Evolutionary conservation across 2,888 invertebrate species (phyloP).

Genomic region (Coelinius sp.): DNA sequence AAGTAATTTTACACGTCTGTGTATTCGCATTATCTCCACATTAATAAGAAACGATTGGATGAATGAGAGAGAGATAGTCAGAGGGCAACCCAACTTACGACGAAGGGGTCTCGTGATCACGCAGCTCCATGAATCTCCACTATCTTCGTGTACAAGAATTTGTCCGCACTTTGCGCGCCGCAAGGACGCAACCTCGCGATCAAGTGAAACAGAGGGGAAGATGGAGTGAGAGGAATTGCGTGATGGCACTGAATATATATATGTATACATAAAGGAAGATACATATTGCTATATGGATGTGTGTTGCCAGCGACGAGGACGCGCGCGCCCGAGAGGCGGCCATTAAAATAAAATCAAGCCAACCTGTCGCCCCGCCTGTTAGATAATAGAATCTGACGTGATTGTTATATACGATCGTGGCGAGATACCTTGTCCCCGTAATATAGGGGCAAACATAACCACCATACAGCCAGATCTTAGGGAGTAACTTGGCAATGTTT

Average conservation of each 20-base stretch:
- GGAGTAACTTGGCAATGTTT: background rate
- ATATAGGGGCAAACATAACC: conserved; percentile 15
- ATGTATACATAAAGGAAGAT: background rate
- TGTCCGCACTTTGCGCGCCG: conserved; percentile 35
- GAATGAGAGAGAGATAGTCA: conserved; percentile 27
- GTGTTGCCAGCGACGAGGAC: background rate
- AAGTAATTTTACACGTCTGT: conserved; percentile 35
- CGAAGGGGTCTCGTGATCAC: conserved; percentile 16
- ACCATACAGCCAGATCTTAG: conserved; percentile 11
- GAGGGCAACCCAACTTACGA: conserved; percentile 32
- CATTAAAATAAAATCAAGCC: conserved; percentile 55
- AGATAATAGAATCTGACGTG: conserved; percentile 58
- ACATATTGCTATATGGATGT: background rate
- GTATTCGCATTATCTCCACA: conserved; percentile 32
- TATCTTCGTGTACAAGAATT: conserved; percentile 37
- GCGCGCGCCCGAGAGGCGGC: conserved; percentile 34
- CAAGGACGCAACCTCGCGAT: conserved; percentile 38
- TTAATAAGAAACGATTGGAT: conserved; percentile 34
- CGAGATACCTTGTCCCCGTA: conserved; percentile 44
- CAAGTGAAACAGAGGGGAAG: conserved; percentile 25
- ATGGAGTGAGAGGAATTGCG: conserved; percentile 19
- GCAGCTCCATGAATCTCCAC: conserved; percentile 34
- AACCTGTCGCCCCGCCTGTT: conserved; percentile 56
- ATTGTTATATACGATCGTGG: conserved; percentile 55
- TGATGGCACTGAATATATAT: background rate